Conservation (phyloP, 2,113 vertebrate genomes). For the Noctilio leporinus region DNA sequence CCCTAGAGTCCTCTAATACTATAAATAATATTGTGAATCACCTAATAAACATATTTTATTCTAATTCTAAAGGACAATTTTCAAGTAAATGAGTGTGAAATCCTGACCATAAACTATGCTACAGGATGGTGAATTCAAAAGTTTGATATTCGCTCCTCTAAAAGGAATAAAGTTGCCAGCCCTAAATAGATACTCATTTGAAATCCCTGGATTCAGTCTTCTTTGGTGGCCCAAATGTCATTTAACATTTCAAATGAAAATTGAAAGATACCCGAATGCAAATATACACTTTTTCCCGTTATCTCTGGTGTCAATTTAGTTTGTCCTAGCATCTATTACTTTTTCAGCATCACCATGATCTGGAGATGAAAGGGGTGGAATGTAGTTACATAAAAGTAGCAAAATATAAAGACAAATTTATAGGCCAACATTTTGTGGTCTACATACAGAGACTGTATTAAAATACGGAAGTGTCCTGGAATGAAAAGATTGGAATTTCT, state of each 20-base stretch:
- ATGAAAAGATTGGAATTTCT: background rate
- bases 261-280: background rate
- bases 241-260: constrained; percentile 41
- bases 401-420: background rate
- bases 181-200: background rate
- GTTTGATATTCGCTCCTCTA: constrained; percentile 31
- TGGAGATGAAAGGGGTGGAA: background rate
- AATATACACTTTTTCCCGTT: background rate
- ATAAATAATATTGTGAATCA: background rate
- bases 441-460: background rate
- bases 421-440: background rate
- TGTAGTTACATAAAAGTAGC: constrained; percentile 11
- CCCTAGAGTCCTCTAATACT: background rate
- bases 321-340: background rate
- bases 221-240: background rate
- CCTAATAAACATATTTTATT: constrained; percentile 35
- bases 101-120: constrained; percentile 22
- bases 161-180: constrained; percentile 46
- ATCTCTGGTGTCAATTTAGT: background rate
- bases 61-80: constrained; percentile 52
- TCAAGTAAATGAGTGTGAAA: constrained; percentile 54
- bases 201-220: background rate
- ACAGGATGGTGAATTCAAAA: constrained; percentile 35
- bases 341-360: background rate
- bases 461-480: background rate